Evolutionary conservation across 2,888 invertebrate species (phyloP).

Genomic region (Podotricha telesiphe): DNA sequence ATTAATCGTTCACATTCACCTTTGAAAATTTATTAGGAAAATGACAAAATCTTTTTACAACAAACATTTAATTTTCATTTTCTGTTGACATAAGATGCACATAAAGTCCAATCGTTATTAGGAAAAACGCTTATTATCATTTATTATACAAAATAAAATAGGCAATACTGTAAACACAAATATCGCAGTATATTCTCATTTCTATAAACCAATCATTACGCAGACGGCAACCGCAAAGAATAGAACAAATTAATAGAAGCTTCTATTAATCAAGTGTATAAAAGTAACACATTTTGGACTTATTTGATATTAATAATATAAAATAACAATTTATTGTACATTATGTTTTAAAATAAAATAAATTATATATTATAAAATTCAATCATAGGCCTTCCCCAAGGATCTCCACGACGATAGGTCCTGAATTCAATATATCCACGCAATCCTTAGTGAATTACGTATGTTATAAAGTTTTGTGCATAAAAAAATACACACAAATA

Average conservation of each 20-base stretch:
- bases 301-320: neutral
- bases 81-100: no score
- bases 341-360: neutral
- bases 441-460: neutral
- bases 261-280: neutral
- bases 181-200: neutral
- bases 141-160: neutral
- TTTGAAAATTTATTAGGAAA: no score
- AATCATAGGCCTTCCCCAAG: no score
- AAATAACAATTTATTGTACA: neutral
- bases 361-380: no score
- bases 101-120: no score
- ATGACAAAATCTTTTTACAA: no score
- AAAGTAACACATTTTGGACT: neutral
- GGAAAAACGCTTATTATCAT: no score
- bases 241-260: neutral
- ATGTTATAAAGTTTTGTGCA: neutral
- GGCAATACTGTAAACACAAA: neutral
- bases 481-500: conserved; percentile 30
- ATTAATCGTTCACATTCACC: no score
- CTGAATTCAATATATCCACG: no score
- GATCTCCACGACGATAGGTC: no score
- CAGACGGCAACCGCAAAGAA: neutral
- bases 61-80: no score
- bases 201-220: neutral